phyloP scores from a whole-genome alignment of 2,888 invertebrate genomes.

The Eurytoma adleriae region DNA sequence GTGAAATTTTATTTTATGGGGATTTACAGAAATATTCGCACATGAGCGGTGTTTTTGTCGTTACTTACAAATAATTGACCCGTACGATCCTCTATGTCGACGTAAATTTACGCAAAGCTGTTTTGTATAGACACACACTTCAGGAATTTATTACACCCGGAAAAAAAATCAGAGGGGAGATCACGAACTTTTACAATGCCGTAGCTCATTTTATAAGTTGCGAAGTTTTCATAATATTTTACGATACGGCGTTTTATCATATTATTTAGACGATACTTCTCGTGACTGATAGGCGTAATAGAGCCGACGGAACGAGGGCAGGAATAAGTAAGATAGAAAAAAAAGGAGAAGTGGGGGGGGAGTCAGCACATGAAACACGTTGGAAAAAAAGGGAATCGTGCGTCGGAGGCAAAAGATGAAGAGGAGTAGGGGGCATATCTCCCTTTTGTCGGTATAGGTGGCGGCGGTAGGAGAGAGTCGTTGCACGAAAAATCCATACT shows the following conservation, averaged over 20 bases:
- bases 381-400: slow-evolving; percentile 14
- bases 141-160: not conserved
- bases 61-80: not conserved
- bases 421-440: slow-evolving; percentile 21
- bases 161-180: not conserved
- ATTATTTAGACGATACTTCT: slow-evolving; percentile 27
- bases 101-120: not conserved
- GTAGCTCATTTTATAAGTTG: slow-evolving; percentile 5
- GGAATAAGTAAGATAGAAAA: not conserved
- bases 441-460: slow-evolving; percentile 18
- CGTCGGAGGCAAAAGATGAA: not conserved
- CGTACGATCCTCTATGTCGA: not conserved
- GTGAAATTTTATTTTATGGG: too few species aligned
- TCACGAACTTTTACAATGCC: slow-evolving; percentile 12
- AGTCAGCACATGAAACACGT: not conserved
- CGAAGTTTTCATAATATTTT: slow-evolving; percentile 21
- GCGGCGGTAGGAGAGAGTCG: not conserved
- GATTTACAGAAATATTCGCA: too few species aligned
- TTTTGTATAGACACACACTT: not conserved
- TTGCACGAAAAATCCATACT: slow-evolving; percentile 51
- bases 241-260: slow-evolving; percentile 20
- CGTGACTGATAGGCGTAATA: slow-evolving; percentile 26
- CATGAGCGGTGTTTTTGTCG: not conserved
- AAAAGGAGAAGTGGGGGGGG: not conserved
- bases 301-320: not conserved